These are phyloP conservation scores for Tromatobia lineatoria DNA, from an alignment of 2,888 invertebrate species.

Conservation along the genomic window DNA sequence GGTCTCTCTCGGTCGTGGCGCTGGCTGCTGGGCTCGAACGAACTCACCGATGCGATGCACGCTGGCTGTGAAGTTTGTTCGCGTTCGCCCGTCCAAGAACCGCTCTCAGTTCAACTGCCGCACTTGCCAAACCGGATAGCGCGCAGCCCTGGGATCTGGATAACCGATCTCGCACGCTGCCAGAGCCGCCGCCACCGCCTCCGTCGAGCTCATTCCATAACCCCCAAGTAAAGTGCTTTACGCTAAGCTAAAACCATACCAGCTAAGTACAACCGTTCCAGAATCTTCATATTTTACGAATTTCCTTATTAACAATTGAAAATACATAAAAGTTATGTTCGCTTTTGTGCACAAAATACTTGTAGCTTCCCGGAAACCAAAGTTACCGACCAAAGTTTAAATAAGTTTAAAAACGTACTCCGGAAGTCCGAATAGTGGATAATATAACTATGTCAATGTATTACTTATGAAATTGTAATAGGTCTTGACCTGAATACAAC, in stretches of 20 bases:
- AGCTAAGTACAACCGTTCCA: too few species aligned
- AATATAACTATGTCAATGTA: too few species aligned
- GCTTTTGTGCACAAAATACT: too few species aligned
- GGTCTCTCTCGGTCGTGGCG: too few species aligned
- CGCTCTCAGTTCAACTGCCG: conserved; percentile 64
- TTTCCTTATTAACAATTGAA: too few species aligned
- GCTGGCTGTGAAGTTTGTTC: conserved; percentile 48
- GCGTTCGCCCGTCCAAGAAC: conserved; percentile 54
- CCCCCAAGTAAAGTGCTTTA: conserved; percentile 20
- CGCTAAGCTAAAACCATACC: not conserved
- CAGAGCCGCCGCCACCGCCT: conserved; percentile 29
- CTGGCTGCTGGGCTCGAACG: conserved; percentile 32
- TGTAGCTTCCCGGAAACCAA: too few species aligned
- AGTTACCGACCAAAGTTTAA: too few species aligned
- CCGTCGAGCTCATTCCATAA: conserved; percentile 12
- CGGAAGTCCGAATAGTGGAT: too few species aligned
- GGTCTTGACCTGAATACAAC: too few species aligned
- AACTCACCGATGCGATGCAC: conserved; percentile 28
- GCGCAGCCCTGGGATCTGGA: conserved; percentile 73
- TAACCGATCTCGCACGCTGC: conserved; percentile 75
- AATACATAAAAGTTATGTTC: too few species aligned
- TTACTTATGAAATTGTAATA: too few species aligned
- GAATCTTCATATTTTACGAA: not conserved
- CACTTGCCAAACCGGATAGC: conserved; percentile 79
- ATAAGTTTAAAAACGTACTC: too few species aligned